phyloP scores from a whole-genome alignment of 2,113 vertebrate genomes.

The Aphyosemion australe region DNA sequence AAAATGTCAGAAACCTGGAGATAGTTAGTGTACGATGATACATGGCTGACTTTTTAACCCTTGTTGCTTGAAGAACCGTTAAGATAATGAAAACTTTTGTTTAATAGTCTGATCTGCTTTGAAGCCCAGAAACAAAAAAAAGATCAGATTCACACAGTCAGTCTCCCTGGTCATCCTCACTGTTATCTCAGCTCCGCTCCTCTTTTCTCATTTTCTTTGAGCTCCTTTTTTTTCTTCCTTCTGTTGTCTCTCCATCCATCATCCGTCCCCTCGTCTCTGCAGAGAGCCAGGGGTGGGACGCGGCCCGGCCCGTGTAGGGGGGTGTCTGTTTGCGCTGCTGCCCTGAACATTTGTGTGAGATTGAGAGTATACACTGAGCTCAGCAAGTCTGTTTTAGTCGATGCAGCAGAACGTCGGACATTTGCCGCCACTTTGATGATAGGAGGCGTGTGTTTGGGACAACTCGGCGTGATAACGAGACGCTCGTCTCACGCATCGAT shows the following conservation, averaged over 20 bases:
- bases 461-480: conserved; percentile 35
- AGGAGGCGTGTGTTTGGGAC: conserved; percentile 34
- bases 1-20: too few relatives aligned
- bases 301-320: background rate
- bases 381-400: conserved; percentile 26
- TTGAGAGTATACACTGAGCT: conserved; percentile 13
- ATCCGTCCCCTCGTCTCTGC: conserved; percentile 21
- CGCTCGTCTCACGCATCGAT: conserved; percentile 24
- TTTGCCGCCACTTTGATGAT: conserved; percentile 41
- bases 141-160: background rate
- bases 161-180: background rate
- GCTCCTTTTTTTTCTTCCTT: background rate
- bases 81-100: too few relatives aligned
- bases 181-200: conserved; percentile 6
- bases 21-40: too few relatives aligned
- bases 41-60: too few relatives aligned
- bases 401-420: conserved; percentile 31
- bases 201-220: background rate
- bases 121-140: too few relatives aligned
- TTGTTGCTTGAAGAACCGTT: too few relatives aligned
- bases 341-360: conserved; percentile 16
- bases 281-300: conserved; percentile 1
- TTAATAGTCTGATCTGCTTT: too few relatives aligned
- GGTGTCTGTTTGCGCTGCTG: background rate
- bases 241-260: conserved; percentile 38